Base-by-base conservation (phyloP, 2,113 vertebrate species). In the Tragelaphus scriptus region DNA sequence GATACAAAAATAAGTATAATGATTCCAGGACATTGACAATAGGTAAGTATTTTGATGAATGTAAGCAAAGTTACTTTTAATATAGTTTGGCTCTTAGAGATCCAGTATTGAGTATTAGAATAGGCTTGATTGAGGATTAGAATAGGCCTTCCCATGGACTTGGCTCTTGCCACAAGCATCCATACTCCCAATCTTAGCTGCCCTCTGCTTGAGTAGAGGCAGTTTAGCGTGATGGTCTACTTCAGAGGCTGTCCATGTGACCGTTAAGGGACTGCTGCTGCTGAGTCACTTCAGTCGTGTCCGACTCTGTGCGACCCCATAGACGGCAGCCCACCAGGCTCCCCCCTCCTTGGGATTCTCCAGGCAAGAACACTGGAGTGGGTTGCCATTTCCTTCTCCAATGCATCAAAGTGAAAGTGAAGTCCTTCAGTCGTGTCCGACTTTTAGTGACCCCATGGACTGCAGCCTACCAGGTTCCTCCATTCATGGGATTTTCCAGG, bases 11-110 rank as follows among this genome's bases (percentile, higher is more conserved):
- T 61, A 92, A 68, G 7, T 28, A 53, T 13, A 47, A 28, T 55
- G 7, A 61, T 81, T 61, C 85, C 4, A 13, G 88, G 79, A 94
- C 9, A 51, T 82, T 47, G 47, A 86, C 15, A 40, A 17, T 23
- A 63, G 86, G 25, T 59, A 84, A 94, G 81, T 92, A 88, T 13
- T 44, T 85, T 36, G 5, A 51, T 80, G 25, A 79, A 90, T 49
- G 59, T n/a, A 59, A 81, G 23, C 5, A 25, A 19, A 55, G n/a
- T 87, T 84, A 59, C 16, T 25, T 1, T 80, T 16, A 19, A 25
- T 28, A 7, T 4, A 40, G 17, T 77, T 90, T 11, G 6, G 15
- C 86, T 55, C 25, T 91, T 59, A 82, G 26, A 36, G 16, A 19
- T 21, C 17, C 65, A 36, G 32, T 36, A 6, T 2, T 49, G 44